These are phyloP conservation scores for Atherinosoma microstoma DNA, from an alignment of 2,797 vertebrate species.

Conservation along the genomic window DNA sequence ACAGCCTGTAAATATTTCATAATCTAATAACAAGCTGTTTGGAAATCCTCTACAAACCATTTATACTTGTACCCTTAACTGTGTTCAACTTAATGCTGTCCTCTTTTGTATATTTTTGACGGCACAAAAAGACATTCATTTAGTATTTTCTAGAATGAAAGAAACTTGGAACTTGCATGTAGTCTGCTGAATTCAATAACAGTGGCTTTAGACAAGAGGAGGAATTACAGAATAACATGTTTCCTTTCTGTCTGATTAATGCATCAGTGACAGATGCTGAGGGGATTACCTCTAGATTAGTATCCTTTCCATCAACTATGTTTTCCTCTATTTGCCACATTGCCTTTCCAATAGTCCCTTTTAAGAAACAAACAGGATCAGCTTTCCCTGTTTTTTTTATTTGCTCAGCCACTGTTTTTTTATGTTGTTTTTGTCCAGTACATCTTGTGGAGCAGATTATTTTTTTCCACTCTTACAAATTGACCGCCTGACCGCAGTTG, in stretches of 20 bases:
- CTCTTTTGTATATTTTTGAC: constrained; percentile 9
- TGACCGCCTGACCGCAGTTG: constrained; percentile 16
- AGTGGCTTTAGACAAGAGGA: constrained; percentile 72
- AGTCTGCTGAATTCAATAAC: constrained; percentile 68
- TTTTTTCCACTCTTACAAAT: constrained; percentile 22
- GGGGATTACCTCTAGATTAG: constrained; percentile 84
- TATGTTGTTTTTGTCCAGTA: constrained; percentile 37
- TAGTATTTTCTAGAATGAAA: constrained; percentile 42
- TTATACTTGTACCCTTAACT: constrained; percentile 30
- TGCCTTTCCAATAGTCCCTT: constrained; percentile 72
- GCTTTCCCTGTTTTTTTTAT: constrained; percentile 48
- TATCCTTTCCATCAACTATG: constrained; percentile 80
- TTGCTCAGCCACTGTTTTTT: constrained; percentile 28
- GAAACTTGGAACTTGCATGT: constrained; percentile 43
- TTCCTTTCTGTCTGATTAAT: constrained; percentile 85
- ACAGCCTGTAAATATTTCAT: constrained; percentile 61
- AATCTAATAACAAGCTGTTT: constrained; percentile 63
- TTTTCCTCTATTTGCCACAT: constrained; percentile 73
- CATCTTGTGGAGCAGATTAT: constrained; percentile 11
- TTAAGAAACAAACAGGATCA: constrained; percentile 74
- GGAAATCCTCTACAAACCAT: constrained; percentile 52
- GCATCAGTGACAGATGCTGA: constrained; percentile 83
- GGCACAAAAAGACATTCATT: constrained; percentile 11
- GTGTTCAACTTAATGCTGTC: constrained; percentile 5
- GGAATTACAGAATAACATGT: constrained; percentile 83